These are phyloP conservation scores for Drosophila sproati DNA, from an alignment of 1,140 invertebrate species.

Conservation along the genomic window DNA sequence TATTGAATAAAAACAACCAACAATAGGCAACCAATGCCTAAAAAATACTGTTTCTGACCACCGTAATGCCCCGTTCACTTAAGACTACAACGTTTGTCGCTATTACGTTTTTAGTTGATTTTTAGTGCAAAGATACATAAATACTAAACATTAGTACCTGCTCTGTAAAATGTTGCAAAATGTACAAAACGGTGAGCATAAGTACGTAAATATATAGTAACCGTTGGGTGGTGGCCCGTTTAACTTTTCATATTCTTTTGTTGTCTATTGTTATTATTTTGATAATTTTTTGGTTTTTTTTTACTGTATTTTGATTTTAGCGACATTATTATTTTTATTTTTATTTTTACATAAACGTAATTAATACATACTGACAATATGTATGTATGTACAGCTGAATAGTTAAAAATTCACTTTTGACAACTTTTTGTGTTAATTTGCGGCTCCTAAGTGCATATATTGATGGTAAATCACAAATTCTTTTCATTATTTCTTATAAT, in stretches of 20 bases:
- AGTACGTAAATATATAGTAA: conserved; percentile 33
- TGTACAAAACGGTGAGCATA: conserved; percentile 40
- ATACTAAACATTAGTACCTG: conserved; percentile 63
- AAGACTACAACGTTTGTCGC: conserved; percentile 14
- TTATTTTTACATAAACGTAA: conserved; percentile 4
- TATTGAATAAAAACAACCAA: conserved; percentile 30
- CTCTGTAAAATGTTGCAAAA: conserved; percentile 78
- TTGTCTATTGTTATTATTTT: conserved; percentile 16
- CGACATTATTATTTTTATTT: conserved; percentile 1
- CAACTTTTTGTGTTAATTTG: conserved; percentile 6
- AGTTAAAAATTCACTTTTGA: conserved; percentile 9
- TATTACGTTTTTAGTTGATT: conserved; percentile 33
- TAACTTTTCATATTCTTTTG: conserved; percentile 33
- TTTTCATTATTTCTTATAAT: neutral
- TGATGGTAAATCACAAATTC: neutral
- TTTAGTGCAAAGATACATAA: conserved; percentile 55
- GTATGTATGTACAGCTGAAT: conserved; percentile 43
- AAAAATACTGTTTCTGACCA: conserved; percentile 18
- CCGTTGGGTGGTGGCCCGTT: conserved; percentile 62
- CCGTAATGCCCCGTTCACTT: conserved; percentile 35
- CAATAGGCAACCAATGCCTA: conserved; percentile 10
- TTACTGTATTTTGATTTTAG: conserved; percentile 17
- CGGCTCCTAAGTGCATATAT: neutral
- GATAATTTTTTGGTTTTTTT: neutral
- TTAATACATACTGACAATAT: conserved; percentile 19